phyloP scores from a whole-genome alignment of 2,888 invertebrate species.

The Campaea margaritaria region DNA sequence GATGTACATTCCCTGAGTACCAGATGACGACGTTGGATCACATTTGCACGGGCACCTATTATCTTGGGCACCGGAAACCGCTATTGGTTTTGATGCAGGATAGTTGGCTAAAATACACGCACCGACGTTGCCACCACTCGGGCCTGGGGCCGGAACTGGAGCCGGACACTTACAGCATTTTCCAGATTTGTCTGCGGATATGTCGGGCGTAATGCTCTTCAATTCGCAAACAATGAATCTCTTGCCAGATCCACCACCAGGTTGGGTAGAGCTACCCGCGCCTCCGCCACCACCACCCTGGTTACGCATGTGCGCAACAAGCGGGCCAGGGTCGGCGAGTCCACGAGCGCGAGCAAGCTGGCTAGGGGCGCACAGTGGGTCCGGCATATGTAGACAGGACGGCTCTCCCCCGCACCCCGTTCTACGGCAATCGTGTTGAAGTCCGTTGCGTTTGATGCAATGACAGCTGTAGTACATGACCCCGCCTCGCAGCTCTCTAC shows the following conservation, averaged over 20 bases:
- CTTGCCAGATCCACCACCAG: conserved; percentile 60
- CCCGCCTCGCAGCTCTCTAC: conserved; percentile 84
- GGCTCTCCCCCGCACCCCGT: conserved; percentile 83
- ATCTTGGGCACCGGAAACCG: conserved; percentile 18
- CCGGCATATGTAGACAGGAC: conserved; percentile 80
- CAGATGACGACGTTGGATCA: conserved; percentile 34
- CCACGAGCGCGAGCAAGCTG: conserved; percentile 78
- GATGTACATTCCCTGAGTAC: conserved; percentile 50
- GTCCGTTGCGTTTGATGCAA: conserved; percentile 85
- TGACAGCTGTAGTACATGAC: conserved; percentile 84
- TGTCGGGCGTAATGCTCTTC: conserved; percentile 67
- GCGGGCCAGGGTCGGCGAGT: conserved; percentile 68
- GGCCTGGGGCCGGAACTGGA: conserved; percentile 38
- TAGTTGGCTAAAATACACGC: conserved; percentile 43
- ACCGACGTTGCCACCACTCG: conserved; percentile 23
- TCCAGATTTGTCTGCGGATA: conserved; percentile 52
- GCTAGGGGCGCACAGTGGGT: conserved; percentile 83
- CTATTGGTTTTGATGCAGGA: conserved; percentile 21
- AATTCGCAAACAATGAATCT: conserved; percentile 80
- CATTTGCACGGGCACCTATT: conserved; percentile 49
- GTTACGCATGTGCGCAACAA: conserved; percentile 62
- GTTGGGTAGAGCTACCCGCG: conserved; percentile 46
- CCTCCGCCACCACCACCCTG: conserved; percentile 54
- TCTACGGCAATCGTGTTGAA: conserved; percentile 85
- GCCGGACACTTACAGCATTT: conserved; percentile 75